These are phyloP conservation scores for Lucilia sericata DNA, from an alignment of 1,140 invertebrate species.

Conservation along the genomic window DNA sequence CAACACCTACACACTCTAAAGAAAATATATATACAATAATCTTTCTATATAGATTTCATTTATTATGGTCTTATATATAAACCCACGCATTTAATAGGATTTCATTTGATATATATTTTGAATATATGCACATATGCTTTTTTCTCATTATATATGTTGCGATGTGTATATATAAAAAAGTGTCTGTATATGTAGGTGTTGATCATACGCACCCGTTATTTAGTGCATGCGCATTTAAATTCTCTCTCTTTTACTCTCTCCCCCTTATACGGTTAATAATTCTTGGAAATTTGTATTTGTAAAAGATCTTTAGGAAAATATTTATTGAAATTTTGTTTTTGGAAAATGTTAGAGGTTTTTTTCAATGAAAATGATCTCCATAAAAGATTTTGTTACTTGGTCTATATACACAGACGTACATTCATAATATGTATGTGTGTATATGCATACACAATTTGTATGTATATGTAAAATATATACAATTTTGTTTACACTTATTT, in stretches of 20 bases:
- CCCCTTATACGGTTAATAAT: background rate
- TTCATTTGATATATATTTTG: background rate
- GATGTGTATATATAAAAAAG: background rate
- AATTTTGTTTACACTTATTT: constrained; percentile 16
- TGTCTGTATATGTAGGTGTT: background rate
- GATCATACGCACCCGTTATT: constrained; percentile 9
- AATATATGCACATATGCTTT: background rate
- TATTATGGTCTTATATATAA: background rate
- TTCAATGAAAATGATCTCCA: too few species aligned
- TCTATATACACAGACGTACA: background rate
- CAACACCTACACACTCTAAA: background rate
- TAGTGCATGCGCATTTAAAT: background rate
- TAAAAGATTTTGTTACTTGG: background rate
- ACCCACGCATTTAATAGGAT: constrained; percentile 6
- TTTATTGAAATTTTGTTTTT: too few species aligned
- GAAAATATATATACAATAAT: background rate
- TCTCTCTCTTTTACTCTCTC: background rate
- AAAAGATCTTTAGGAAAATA: background rate
- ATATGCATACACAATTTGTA: background rate
- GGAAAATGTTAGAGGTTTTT: too few species aligned
- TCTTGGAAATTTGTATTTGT: background rate
- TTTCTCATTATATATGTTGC: background rate
- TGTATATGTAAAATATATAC: background rate
- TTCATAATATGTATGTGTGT: background rate
- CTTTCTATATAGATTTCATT: background rate